A percentile compares a stretch with the other conserved stretches of the same genome.
These are phyloP conservation scores for Notothenia coriiceps DNA, from an alignment of 2,113 vertebrate species.

Conservation along the genomic window DNA sequence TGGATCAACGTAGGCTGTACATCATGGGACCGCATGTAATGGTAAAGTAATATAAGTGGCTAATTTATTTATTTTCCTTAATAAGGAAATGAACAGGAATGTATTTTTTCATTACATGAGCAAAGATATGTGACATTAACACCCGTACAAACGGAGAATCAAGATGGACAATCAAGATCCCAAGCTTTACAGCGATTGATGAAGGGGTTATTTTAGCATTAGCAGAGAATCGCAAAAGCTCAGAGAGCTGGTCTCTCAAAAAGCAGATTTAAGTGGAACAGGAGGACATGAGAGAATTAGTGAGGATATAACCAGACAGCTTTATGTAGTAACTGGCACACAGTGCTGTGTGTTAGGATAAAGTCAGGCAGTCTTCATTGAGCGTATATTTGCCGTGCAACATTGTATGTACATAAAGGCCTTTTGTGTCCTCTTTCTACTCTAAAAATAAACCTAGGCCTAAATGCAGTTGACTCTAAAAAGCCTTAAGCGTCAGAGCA, in stretches of 20 bases:
- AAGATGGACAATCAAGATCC: neutral
- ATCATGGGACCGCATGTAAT: too few relatives aligned
- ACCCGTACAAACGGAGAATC: neutral
- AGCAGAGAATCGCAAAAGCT: neutral
- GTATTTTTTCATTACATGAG: too few relatives aligned
- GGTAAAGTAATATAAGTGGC: too few relatives aligned
- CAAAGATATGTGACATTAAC: neutral
- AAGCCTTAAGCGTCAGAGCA: constrained; percentile 57
- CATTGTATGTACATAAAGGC: constrained; percentile 2
- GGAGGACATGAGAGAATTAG: constrained; percentile 15
- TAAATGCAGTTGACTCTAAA: constrained; percentile 54
- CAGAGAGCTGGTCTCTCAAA: neutral
- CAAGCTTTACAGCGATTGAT: neutral
- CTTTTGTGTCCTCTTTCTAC: constrained; percentile 43
- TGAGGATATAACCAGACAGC: constrained; percentile 1
- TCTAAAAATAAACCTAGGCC: constrained; percentile 47
- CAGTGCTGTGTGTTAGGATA: neutral
- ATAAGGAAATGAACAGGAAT: too few relatives aligned
- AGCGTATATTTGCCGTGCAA: neutral
- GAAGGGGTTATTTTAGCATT: constrained; percentile 10
- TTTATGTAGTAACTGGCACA: constrained; percentile 6
- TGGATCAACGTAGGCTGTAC: too few relatives aligned
- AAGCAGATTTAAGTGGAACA: constrained; percentile 10
- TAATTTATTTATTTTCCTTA: too few relatives aligned
- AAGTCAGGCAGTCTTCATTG: neutral